phyloP scores from a whole-genome alignment of 2,113 vertebrate species.

The Serinus canaria region DNA sequence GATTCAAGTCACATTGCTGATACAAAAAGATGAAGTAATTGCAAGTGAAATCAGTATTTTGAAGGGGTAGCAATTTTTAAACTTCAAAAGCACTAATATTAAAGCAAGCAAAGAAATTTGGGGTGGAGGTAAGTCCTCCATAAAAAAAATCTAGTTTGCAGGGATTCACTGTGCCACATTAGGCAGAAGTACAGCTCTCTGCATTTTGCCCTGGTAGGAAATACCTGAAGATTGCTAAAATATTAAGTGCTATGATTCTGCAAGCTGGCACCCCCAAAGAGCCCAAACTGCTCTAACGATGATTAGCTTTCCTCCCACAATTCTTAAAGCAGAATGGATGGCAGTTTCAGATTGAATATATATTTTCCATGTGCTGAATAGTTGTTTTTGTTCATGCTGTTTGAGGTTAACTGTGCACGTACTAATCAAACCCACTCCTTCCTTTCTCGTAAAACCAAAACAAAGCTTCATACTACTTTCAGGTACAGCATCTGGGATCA shows the following conservation, averaged over 20 bases:
- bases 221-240: not conserved
- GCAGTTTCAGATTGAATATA: slow-evolving; percentile 73
- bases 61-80: not conserved
- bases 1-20: not conserved
- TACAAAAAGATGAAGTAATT: not conserved
- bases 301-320: not conserved
- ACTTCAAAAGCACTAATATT: not conserved
- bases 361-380: slow-evolving; percentile 77
- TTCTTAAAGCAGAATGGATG: slow-evolving; percentile 35
- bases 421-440: slow-evolving; percentile 77
- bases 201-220: not conserved
- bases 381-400: slow-evolving; percentile 75
- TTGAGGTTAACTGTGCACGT: slow-evolving; percentile 74
- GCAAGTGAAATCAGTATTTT: not conserved
- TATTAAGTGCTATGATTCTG: not conserved
- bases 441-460: slow-evolving; percentile 85
- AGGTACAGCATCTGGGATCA: slow-evolving; percentile 63
- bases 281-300: not conserved
- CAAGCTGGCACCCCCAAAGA: not conserved
- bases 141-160: not conserved
- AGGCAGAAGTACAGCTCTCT: not conserved
- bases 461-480: slow-evolving; percentile 70
- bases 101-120: not conserved
- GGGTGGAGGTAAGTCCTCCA: not conserved
- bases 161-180: not conserved